Conservation (phyloP, 2,888 invertebrate species). For the Stenchaetothrips biformis region DNA sequence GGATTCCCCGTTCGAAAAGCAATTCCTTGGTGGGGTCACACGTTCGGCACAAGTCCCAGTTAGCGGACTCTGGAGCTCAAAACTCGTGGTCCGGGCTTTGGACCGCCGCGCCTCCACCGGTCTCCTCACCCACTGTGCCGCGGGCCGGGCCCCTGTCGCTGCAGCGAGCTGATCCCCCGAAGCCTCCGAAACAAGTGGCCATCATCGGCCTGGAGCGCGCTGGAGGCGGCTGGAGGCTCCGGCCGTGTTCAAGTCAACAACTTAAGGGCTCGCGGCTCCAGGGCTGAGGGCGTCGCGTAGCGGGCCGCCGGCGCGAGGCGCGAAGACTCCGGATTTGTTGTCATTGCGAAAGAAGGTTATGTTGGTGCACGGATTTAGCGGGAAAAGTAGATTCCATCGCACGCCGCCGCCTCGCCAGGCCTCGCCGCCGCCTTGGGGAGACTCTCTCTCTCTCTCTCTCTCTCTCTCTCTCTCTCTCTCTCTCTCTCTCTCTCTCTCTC, state of each 20-base stretch:
- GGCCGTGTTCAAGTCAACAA: neutral
- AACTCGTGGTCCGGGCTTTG: too few relatives aligned
- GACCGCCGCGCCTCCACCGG: neutral
- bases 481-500: too few relatives aligned
- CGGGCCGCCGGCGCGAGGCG: neutral
- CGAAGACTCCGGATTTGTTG: neutral
- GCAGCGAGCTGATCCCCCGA: too few relatives aligned
- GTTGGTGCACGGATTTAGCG: constrained; percentile 16
- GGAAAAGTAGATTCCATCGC: constrained; percentile 5
- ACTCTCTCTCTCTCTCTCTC: too few relatives aligned
- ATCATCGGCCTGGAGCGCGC: neutral
- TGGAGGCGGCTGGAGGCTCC: neutral
- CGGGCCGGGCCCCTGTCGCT: neutral
- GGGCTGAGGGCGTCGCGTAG: neutral
- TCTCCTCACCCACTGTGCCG: neutral
- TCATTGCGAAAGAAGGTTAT: constrained; percentile 23
- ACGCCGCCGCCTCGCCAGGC: too few relatives aligned
- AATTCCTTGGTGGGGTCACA: too few relatives aligned
- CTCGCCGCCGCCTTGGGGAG: too few relatives aligned
- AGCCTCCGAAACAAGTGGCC: too few relatives aligned
- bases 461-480: too few relatives aligned
- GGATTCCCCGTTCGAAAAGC: too few relatives aligned
- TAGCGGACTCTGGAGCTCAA: too few relatives aligned
- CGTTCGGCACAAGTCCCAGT: too few relatives aligned
- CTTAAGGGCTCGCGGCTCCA: neutral